phyloP scores from a whole-genome alignment of 2,113 vertebrate genomes.

The Sminthopsis crassicaudata region DNA sequence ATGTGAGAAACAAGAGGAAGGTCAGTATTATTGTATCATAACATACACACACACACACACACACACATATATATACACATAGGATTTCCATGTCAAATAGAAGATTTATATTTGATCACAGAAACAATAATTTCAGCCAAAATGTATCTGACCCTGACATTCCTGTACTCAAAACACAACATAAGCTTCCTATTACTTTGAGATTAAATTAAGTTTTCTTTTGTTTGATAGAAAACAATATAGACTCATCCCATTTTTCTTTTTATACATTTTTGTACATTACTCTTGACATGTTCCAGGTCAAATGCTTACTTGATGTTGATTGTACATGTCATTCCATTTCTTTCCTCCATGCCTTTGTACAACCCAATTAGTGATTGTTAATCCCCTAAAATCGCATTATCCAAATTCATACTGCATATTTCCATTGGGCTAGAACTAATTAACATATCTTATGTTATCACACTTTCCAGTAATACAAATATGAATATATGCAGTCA shows the following conservation, averaged over 20 bases:
- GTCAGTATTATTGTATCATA: neutral
- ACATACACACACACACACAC: too few species aligned
- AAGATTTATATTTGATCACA: neutral
- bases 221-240: neutral
- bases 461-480: neutral
- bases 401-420: neutral
- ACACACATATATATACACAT: too few species aligned
- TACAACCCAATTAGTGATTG: too few species aligned
- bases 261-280: too few species aligned
- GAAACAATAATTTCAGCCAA: neutral
- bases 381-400: neutral
- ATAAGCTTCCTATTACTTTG: neutral
- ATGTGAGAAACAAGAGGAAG: neutral
- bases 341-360: too few species aligned
- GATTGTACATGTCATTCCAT: too few species aligned
- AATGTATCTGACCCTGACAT: neutral
- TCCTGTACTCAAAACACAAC: neutral
- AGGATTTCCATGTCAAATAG: neutral
- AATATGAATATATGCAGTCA: neutral
- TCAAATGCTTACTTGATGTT: too few species aligned
- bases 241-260: too few species aligned
- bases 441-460: neutral
- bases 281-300: too few species aligned
- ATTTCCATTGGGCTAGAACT: neutral
- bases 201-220: neutral